Conservation (phyloP, 2,797 vertebrate genomes). For the Huso huso region DNA sequence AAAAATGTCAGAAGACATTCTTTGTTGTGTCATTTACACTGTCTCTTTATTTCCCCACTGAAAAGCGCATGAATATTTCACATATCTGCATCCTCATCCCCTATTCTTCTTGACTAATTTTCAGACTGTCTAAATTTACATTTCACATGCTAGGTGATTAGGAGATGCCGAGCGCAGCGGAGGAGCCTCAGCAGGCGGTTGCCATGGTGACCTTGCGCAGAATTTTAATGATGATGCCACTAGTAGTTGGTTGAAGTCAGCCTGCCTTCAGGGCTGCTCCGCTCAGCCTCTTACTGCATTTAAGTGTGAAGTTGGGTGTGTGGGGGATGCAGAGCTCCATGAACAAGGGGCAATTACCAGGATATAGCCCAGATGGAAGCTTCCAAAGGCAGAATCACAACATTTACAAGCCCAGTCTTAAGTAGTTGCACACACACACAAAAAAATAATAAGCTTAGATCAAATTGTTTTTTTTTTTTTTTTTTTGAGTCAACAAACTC, state of each 20-base stretch:
- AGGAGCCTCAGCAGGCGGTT: conserved; percentile 82
- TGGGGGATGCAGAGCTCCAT: conserved; percentile 50
- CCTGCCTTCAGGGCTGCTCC: conserved; percentile 73
- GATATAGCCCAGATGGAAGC: conserved; percentile 54
- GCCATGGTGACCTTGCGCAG: conserved; percentile 87
- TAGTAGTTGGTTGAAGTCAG: conserved; percentile 67
- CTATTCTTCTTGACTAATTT: conserved; percentile 95
- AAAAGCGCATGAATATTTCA: conserved; percentile 97
- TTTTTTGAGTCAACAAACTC: too few species aligned
- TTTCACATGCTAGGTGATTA: conserved; percentile 88
- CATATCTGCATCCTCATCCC: conserved; percentile 86
- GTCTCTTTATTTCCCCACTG: conserved; percentile 59
- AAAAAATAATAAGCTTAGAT: too few species aligned
- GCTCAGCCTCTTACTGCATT: conserved; percentile 55
- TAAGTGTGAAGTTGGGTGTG: conserved; percentile 64
- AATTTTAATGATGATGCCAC: conserved; percentile 84
- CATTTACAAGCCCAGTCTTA: too few species aligned
- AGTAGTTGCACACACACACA: too few species aligned
- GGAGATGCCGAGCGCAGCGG: conserved; percentile 68
- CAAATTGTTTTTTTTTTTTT: too few species aligned
- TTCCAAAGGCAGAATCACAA: conserved; percentile 39
- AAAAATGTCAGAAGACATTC: conserved; percentile 88
- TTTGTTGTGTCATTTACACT: conserved; percentile 98
- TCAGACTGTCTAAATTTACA: conserved; percentile 96
- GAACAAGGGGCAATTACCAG: conserved; percentile 55